phyloP scores from a whole-genome alignment of 2,888 invertebrate species.

The Lycocerus yunnanus region DNA sequence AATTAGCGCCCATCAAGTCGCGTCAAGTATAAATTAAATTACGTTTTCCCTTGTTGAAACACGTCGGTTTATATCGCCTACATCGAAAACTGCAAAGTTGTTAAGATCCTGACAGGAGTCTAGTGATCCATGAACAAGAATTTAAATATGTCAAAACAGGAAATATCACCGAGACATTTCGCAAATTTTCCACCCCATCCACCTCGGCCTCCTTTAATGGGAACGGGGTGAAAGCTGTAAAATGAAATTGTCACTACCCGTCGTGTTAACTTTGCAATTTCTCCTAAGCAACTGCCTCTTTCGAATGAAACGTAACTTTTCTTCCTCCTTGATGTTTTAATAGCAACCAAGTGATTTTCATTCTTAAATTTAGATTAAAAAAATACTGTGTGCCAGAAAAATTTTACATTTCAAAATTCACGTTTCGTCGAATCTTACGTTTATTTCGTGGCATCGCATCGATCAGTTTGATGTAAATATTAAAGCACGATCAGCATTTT shows the following conservation, averaged over 20 bases:
- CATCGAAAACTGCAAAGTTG: constrained; percentile 27
- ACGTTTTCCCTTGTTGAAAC: constrained; percentile 32
- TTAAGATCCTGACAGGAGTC: constrained; percentile 37
- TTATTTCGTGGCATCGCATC: constrained; percentile 36
- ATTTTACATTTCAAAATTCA: constrained; percentile 6
- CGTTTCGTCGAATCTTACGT: constrained; percentile 37
- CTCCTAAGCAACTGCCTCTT: background rate
- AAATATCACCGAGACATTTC: constrained; percentile 42
- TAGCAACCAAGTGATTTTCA: background rate
- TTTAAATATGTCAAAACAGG: constrained; percentile 43
- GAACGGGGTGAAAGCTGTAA: constrained; percentile 5
- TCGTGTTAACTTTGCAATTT: background rate
- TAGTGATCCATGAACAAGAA: constrained; percentile 39
- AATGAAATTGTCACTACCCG: constrained; percentile 12
- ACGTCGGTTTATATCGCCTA: constrained; percentile 28
- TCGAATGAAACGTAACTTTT: background rate
- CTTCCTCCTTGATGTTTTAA: background rate
- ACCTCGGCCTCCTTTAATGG: constrained; percentile 9
- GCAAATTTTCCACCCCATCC: constrained; percentile 20
- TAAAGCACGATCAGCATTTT: constrained; percentile 52
- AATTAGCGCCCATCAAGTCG: constrained; percentile 26
- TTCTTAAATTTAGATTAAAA: background rate
- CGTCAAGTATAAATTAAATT: constrained; percentile 36
- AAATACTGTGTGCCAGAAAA: background rate
- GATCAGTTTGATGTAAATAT: constrained; percentile 52